Evolutionary conservation across 2,113 vertebrate genomes (phyloP), one percentile per base, ranked within the genome.

Genomic region (Sinocyclocheilus anophthalmus): DNA sequence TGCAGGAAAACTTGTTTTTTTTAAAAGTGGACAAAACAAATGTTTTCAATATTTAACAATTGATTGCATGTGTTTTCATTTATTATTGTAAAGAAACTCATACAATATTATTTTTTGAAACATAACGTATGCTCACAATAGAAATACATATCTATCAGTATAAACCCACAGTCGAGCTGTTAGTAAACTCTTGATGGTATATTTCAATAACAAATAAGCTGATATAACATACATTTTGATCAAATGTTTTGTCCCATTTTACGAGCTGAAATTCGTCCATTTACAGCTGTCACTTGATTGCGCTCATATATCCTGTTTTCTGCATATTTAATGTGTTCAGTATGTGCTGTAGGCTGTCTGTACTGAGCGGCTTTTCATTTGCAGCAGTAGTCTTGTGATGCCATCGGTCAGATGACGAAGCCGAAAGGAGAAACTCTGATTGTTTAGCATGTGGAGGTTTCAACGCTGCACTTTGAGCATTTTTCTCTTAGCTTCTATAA

Each of bases 61-160:
- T 87, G 76, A 53, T 85, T 89, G 88, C 88, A 89, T 89, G 88
- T 42, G 80, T 87, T 87, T 89, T 89, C 30, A 50, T 83, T 81
- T 86, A 86, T 89, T 84, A 63, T 82, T 87, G 86, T 89, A 87
- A 87, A 89, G 85, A 85, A 87, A 82, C 26, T 26, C 75, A 59
- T 77, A 45, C 69, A 85, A 81, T 83, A 86, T 78, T 81, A 76
- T 89, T 87, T 87, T 89, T 85, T 55, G 79, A 69, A 81, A 70
- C 80, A 76, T 82, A 69, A 16, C 26, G 67, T 85, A 80, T 89
- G 77, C 83, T 85, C 86, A 83, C 73, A 79, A 33, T 53, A 86
- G 76, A 84, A 72, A 82, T 59, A 42, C 53, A 39, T 30, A 69
- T 50, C 42, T 82, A 30, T 69, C 80, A 53, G 48, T 18, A 8